Percentiles rank a stretch among this genome's conserved stretches.
Conservation (phyloP, 2,888 invertebrate genomes). For the Anoncus sp. region DNA sequence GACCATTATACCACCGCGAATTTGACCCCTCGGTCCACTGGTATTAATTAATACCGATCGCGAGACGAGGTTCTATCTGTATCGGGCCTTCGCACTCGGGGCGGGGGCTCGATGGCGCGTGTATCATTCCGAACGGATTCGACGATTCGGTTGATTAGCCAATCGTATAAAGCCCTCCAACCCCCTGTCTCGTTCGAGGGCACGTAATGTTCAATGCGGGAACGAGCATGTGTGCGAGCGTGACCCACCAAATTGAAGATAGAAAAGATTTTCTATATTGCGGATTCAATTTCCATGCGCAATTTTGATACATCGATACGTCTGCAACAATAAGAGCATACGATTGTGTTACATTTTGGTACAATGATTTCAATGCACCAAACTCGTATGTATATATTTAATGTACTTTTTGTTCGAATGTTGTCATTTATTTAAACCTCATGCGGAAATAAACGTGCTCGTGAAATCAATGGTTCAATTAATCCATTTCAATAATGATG, state of each 20-base stretch:
- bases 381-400: no score
- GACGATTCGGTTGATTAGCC: constrained; percentile 61
- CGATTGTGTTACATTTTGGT: constrained; percentile 21
- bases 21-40: constrained; percentile 39
- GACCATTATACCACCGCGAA: constrained; percentile 47
- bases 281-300: constrained; percentile 46
- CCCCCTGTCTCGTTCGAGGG: neutral
- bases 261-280: constrained; percentile 35
- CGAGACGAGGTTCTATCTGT: constrained; percentile 34
- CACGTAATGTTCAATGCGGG: constrained; percentile 30
- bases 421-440: no score
- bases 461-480: neutral
- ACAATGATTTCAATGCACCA: constrained; percentile 19
- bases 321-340: neutral
- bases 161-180: constrained; percentile 47
- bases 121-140: constrained; percentile 59
- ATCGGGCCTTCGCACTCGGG: constrained; percentile 20
- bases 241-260: constrained; percentile 31
- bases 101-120: constrained; percentile 37
- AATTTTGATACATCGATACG: constrained; percentile 43
- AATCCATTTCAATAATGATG: constrained; percentile 4
- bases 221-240: constrained; percentile 23
- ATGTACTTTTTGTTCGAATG: no score
- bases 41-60: constrained; percentile 60
- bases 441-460: neutral